These are phyloP conservation scores for Diorhabda carinulata DNA, from an alignment of 1,140 invertebrate species.

Conservation along the genomic window DNA sequence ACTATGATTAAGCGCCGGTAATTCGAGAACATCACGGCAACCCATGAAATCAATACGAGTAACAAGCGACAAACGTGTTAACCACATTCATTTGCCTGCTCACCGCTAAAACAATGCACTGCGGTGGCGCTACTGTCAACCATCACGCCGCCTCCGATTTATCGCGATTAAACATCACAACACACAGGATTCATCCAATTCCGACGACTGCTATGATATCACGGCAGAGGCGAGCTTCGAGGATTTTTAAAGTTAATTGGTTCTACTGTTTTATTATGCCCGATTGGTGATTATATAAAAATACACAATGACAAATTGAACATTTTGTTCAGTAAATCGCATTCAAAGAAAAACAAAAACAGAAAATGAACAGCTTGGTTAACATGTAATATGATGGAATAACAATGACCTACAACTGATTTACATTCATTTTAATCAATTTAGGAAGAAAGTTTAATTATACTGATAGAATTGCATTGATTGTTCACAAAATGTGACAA, in stretches of 20 bases:
- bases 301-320: too few species aligned
- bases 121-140: constrained; percentile 39
- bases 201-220: constrained; percentile 3
- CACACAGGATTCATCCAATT: constrained; percentile 22
- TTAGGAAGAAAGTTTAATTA: too few species aligned
- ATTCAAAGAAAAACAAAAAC: too few species aligned
- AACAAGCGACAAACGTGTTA: constrained; percentile 46
- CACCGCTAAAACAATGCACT: constrained; percentile 46
- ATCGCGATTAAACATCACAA: constrained; percentile 20
- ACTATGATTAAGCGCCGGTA: constrained; percentile 39
- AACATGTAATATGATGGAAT: too few species aligned
- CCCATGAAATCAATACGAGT: constrained; percentile 43
- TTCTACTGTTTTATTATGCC: not conserved
- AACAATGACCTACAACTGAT: too few species aligned
- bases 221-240: not conserved
- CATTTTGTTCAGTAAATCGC: too few species aligned
- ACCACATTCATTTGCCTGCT: constrained; percentile 46
- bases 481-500: too few species aligned
- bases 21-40: constrained; percentile 42
- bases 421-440: too few species aligned
- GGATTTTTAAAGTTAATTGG: not conserved
- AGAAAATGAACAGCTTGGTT: too few species aligned
- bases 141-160: constrained; percentile 22
- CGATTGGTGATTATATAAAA: not conserved
- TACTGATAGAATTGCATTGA: too few species aligned